Base-by-base conservation (phyloP, 2,797 vertebrate species). In the Propithecus deckenii region DNA sequence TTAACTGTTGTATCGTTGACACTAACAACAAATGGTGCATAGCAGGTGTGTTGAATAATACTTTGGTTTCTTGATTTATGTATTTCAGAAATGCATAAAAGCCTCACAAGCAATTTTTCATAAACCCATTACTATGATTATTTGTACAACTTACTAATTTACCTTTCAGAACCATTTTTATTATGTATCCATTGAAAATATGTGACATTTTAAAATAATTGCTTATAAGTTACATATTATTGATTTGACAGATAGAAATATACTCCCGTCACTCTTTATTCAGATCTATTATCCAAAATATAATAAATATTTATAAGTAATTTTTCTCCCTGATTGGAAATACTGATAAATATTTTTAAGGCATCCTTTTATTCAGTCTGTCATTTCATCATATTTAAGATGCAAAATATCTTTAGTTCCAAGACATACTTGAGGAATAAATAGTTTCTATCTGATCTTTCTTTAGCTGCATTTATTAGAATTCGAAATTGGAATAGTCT, bases 261-360 rank as follows among this genome's bases (percentile, higher is more conserved):
- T 55, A 94, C 43, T 28, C 2, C 11, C 75, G 65, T 97, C 80
- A 52, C 28, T 98, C 97, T 98, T 85, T 71, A 94, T 97, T 98
- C 93, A 95, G n/a, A 65, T 5, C 97, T 91, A 92, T 97, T 98
- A 97, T 86, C 80, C 43, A 14, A 20, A 92, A 94, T 83, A 91
- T 78, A 79, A 67, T 97, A 98, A 98, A 98, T 98, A 98, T 98
- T 97, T 98, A 96, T 98, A 97, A 94, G 93, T 89, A 94, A 89
- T 74, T 95, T 59, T 94, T 97, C 78, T 96, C 32, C 96, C 83
- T 97, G 89, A 93, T 86, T 94, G 41, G 59, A 97, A 97, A 91
- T 97, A 98, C 50, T 0, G 10, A 98, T 97, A 97, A 98, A 98
- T 91, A 97, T 91, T 97, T 98, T 97, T 96, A 92, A 97, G 38